A percentile compares a stretch with the other conserved stretches of the same genome.
These are phyloP conservation scores for Chelonus formosanus DNA, from an alignment of 2,888 invertebrate genomes.

Conservation along the genomic window DNA sequence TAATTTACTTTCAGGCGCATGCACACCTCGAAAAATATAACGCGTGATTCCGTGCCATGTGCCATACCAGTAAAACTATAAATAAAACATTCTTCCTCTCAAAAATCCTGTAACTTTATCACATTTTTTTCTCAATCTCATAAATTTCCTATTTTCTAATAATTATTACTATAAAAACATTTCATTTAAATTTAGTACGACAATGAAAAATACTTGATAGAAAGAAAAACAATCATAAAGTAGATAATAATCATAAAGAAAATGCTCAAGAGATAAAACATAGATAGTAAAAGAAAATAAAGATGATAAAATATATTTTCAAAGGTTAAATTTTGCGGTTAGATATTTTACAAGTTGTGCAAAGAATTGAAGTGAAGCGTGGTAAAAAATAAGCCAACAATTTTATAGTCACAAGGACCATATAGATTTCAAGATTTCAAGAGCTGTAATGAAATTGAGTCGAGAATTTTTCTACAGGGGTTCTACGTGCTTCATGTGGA, in stretches of 20 bases:
- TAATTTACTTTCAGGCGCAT: slow-evolving; percentile 48
- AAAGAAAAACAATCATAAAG: too few relatives aligned
- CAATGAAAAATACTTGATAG: too few relatives aligned
- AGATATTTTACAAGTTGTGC: too few relatives aligned
- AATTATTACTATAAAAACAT: not conserved
- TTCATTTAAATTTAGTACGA: not conserved
- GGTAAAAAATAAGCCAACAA: too few relatives aligned
- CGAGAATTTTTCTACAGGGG: slow-evolving; percentile 3
- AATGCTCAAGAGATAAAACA: too few relatives aligned
- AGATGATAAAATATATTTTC: too few relatives aligned
- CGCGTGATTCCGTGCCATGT: slow-evolving; percentile 51
- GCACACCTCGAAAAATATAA: slow-evolving; percentile 38
- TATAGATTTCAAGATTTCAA: slow-evolving; percentile 13
- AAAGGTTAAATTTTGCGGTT: too few relatives aligned
- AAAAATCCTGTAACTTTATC: slow-evolving; percentile 31
- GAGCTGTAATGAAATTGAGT: slow-evolving; percentile 15
- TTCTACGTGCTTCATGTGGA: not conserved
- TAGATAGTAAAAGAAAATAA: too few relatives aligned
- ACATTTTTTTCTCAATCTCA: not conserved
- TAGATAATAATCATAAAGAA: too few relatives aligned
- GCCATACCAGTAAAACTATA: slow-evolving; percentile 34
- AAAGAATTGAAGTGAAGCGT: too few relatives aligned
- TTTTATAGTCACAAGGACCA: not conserved
- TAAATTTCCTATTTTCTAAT: not conserved
- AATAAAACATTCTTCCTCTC: slow-evolving; percentile 24